phyloP scores from a whole-genome alignment of 2,113 vertebrate genomes.

The Clarias macrocephalus region DNA sequence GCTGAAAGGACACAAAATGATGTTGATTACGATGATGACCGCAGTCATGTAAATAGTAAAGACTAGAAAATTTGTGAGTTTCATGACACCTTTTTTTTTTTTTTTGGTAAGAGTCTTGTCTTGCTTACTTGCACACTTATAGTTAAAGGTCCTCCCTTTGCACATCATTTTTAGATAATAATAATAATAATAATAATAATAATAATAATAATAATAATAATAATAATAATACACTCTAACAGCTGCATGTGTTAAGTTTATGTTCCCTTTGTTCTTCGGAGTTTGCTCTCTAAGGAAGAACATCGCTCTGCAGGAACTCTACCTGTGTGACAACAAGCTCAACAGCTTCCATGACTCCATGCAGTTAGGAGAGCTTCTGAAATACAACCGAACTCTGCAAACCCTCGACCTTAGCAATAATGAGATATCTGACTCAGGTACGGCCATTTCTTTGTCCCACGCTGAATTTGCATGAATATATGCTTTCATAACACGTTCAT shows the following conservation, averaged over 20 bases:
- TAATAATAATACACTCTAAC: background rate
- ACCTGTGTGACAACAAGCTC: conserved; percentile 70
- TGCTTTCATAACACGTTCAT: background rate
- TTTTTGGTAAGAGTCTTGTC: background rate
- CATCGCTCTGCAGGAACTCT: conserved; percentile 65
- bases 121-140: background rate
- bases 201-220: no score
- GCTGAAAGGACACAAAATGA: conserved; percentile 54
- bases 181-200: no score
- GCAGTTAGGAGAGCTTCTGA: conserved; percentile 72
- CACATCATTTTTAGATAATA: background rate
- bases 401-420: conserved; percentile 73
- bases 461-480: background rate
- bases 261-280: conserved; percentile 48
- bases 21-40: conserved; percentile 42
- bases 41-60: conserved; percentile 47
- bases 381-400: conserved; percentile 67
- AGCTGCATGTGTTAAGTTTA: conserved; percentile 21
- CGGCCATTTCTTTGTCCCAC: background rate
- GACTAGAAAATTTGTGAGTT: conserved; percentile 6
- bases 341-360: conserved; percentile 76
- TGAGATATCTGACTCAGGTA: conserved; percentile 69
- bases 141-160: background rate
- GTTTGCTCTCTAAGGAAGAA: conserved; percentile 71
- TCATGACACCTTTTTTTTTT: background rate